A percentile compares a stretch with the other conserved stretches of the same genome.
Conservation (phyloP, 2,113 vertebrate species). For the Lycaon pictus region DNA sequence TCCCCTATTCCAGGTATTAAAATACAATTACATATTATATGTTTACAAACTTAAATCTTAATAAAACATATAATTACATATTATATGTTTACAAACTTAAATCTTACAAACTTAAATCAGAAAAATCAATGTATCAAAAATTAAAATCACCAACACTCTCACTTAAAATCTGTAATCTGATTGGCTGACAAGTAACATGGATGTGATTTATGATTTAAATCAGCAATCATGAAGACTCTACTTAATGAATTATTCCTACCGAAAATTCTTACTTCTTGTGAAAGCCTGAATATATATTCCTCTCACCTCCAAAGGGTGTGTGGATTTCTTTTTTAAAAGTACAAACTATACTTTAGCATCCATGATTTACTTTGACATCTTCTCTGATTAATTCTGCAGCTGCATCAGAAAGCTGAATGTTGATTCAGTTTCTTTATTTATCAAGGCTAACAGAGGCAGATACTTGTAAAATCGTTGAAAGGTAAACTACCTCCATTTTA, state of each 20-base stretch:
- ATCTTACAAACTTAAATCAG: background rate
- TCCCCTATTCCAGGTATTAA: background rate
- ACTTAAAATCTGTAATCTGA: slow-evolving; percentile 56
- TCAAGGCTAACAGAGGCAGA: slow-evolving; percentile 72
- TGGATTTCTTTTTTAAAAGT: slow-evolving; percentile 66
- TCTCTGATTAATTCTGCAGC: slow-evolving; percentile 78
- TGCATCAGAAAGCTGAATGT: slow-evolving; percentile 72
- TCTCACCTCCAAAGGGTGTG: slow-evolving; percentile 48
- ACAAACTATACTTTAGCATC: slow-evolving; percentile 64
- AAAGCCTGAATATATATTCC: slow-evolving; percentile 65
- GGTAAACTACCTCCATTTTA: slow-evolving; percentile 69
- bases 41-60: slow-evolving; percentile 40
- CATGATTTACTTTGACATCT: slow-evolving; percentile 79
- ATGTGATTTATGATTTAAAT: slow-evolving; percentile 66
- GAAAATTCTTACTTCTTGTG: slow-evolving; percentile 64
- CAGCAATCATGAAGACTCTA: slow-evolving; percentile 57
- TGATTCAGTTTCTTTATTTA: slow-evolving; percentile 76
- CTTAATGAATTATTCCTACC: slow-evolving; percentile 65
- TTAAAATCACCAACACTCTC: slow-evolving; percentile 55
- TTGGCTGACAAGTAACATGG: slow-evolving; percentile 48
- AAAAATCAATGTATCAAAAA: slow-evolving; percentile 35
- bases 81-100: slow-evolving; percentile 30
- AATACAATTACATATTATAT: slow-evolving; percentile 6
- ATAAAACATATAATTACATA: background rate
- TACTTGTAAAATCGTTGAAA: slow-evolving; percentile 73